Conservation (phyloP, 2,797 vertebrate genomes). For the Cynopterus sphinx region DNA sequence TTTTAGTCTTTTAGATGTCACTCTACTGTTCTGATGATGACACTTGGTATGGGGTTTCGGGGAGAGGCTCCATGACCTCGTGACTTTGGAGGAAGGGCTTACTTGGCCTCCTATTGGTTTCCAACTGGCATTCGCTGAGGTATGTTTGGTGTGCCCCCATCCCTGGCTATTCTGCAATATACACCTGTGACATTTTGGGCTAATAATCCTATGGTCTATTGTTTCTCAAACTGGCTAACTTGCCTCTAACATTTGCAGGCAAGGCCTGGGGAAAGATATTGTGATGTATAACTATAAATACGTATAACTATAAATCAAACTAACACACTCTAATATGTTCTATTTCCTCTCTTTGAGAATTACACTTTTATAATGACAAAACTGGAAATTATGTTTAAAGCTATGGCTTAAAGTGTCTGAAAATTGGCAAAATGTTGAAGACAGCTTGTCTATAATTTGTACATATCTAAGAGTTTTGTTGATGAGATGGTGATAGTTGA, state of each 20-base stretch:
- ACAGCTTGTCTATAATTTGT: not conserved
- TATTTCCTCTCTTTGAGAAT: not conserved
- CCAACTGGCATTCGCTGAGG: not conserved
- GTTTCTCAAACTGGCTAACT: not conserved
- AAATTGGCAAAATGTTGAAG: not conserved
- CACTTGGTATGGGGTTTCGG: accelerated
- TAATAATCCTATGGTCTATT: not conserved
- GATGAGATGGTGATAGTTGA: not conserved
- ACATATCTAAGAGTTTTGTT: not conserved
- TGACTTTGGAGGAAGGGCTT: not conserved
- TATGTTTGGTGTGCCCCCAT: not conserved
- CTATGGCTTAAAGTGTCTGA: not conserved
- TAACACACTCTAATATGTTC: not conserved
- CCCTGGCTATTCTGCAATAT: not conserved
- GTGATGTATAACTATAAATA: not conserved
- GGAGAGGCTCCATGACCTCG: accelerated
- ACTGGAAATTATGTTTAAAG: not conserved
- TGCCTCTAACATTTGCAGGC: not conserved
- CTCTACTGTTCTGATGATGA: not conserved
- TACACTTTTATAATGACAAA: not conserved
- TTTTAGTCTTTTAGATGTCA: not conserved
- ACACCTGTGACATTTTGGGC: not conserved
- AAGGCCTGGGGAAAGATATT: not conserved
- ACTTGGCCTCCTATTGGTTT: accelerated
- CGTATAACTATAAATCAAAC: not conserved